A percentile compares a stretch with the other conserved stretches of the same genome.
Evolutionary conservation across 2,797 vertebrate species (phyloP).

Genomic region (Oryzias sinensis): DNA sequence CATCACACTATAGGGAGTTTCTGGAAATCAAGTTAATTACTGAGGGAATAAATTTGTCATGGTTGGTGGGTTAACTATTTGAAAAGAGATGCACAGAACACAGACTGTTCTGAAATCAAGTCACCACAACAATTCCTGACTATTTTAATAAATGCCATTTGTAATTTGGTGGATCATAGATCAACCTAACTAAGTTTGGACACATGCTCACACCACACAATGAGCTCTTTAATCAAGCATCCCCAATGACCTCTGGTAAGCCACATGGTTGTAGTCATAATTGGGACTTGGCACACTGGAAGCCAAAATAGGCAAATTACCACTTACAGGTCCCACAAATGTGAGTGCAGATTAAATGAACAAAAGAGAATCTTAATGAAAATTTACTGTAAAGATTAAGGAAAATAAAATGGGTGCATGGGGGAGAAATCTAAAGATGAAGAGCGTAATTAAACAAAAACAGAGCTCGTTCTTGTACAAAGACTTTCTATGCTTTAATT

Average conservation of each 20-base stretch:
- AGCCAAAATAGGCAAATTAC: not conserved
- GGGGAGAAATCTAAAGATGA: not conserved
- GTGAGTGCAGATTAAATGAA: not conserved
- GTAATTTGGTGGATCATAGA: not conserved
- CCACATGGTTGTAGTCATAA: not conserved
- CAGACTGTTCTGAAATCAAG: not conserved
- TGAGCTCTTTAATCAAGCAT: not conserved
- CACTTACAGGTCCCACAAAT: not conserved
- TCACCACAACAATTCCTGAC: not conserved
- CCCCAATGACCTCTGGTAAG: slow-evolving; percentile 1
- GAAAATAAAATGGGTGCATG: not conserved
- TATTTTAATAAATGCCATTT: not conserved
- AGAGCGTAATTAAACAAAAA: not conserved
- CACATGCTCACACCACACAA: not conserved
- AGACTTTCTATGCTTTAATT: too few relatives aligned
- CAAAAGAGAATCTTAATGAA: not conserved
- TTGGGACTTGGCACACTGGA: not conserved
- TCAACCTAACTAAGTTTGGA: not conserved
- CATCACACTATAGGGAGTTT: not conserved
- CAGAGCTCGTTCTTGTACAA: too few relatives aligned
- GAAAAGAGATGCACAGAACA: not conserved
- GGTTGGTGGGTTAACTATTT: not conserved
- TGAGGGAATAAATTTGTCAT: not conserved
- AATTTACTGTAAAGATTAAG: not conserved
- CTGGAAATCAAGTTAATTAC: not conserved